Evolutionary conservation across 2,888 invertebrate genomes (phyloP), one percentile per base, ranked within the genome.

Genomic region (Phaonia tiefii): DNA sequence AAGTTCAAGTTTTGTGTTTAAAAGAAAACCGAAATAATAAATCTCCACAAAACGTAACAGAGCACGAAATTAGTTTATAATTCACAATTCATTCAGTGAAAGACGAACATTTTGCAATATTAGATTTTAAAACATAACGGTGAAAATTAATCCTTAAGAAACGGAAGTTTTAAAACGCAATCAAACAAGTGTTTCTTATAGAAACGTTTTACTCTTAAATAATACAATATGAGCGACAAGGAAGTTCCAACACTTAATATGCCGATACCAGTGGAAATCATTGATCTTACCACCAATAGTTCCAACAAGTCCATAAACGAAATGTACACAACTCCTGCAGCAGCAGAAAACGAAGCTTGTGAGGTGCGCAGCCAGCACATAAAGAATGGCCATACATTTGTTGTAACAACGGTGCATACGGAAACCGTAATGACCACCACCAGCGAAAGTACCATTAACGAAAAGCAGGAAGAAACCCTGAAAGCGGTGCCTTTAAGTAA

Each of bases 381-480:
- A 0, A 83, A 83, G 63, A 83, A 83, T 76, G 86, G 87, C 4
- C 88, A 88, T 76, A 89, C 86, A 22, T 89, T 89, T 82, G 74
- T 88, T 15, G 88, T 89, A 0, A 86, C 85, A n/a, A 85, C 87
- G 5, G 87, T 89, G 46, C 54, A 72, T 1, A 82, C 83, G 8
- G 84, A 84, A 54, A 80, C 83, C 10, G 22, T 75, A 20, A 75
- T 75, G 5, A 77, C 44, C 11, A 77, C 58, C 11, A 15, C 20
- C 39, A 37, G 39, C 11, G 15, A 10, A 17, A 42, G 51, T 10
- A 65, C 70, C 65, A 49, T 49, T 0, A 70, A 42, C 20, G 17
- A 25, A 20, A 60, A 60, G 11, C 25, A 17, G 7, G 13, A 10
- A 1, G 26, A 44, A 8, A 7, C 8, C 49, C 11, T 20, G 39